Base-by-base conservation (phyloP, 2,888 invertebrate species). In the Linnaemya tessellans region DNA sequence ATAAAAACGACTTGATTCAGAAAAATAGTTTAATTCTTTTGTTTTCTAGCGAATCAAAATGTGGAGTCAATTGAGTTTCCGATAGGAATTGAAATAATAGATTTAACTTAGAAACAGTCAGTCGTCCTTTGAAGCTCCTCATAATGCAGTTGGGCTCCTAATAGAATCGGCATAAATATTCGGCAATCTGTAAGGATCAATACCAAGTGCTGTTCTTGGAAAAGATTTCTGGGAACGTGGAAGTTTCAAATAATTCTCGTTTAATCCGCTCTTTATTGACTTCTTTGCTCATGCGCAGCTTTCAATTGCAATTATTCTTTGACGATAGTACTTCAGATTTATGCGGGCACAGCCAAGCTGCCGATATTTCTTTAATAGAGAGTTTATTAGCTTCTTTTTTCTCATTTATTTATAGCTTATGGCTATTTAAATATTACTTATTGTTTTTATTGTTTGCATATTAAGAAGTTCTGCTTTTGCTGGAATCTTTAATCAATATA, bases 361-460 rank as follows among this genome's bases (percentile, higher is more conserved):
- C 38, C 56, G 78, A 58, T 62, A 5, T 77, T 25, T 74, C 30
- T 35, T 43, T 49, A 56, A 25, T 65, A 41, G 46, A 74, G 68
- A 64, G 62, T 73, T 84, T 60, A 77, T 67, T 77, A 38, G 8
- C 8, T 41, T 41, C 3, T 41, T 80, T 22, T 22, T 75, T 74
- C n/a, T 78, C 68, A 73, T 77, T 77, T 74, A 79, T 71, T 82
- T 74, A 79, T 79, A 41, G 82, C 82, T 82, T 43, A 49, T 75
- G 85, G 85, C 85, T 56, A 85, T 85, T 82, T 85, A 80, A 81
- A 84, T 78, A 80, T 80, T 82, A 35, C 51, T 68, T 74, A 79
- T 81, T 70, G 78, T 74, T 81, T 70, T 58, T 30, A 73, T 38
- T 49, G 20, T 60, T 68, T 75, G 41, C 41, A 60, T 25, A 20